phyloP scores from a whole-genome alignment of 2,797 vertebrate species.

The Micromesistius poutassou region DNA sequence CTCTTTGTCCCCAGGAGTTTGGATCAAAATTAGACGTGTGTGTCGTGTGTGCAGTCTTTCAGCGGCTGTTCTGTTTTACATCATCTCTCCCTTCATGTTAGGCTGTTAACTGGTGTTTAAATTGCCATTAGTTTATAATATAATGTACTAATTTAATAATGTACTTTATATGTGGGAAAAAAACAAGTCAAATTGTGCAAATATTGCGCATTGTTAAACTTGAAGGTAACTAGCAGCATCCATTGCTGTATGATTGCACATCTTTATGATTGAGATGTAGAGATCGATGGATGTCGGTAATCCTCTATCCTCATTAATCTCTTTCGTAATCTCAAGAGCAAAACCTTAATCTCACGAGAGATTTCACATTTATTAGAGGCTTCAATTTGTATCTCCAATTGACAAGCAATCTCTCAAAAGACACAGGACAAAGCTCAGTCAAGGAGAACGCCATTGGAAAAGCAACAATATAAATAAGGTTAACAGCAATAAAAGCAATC shows the following conservation, averaged over 20 bases:
- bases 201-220: no score
- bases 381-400: background rate
- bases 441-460: background rate
- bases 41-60: no score
- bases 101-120: no score
- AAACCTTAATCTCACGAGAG: background rate
- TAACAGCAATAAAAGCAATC: no score
- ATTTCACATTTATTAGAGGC: background rate
- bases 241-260: background rate
- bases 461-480: no score
- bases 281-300: background rate
- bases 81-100: no score
- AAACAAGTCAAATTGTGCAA: background rate
- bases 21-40: no score
- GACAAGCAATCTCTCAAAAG: background rate
- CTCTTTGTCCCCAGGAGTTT: no score
- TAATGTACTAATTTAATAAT: background rate
- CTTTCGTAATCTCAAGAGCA: background rate
- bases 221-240: no score
- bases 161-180: background rate
- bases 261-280: background rate
- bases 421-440: background rate
- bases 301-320: background rate
- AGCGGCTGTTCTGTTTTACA: no score
- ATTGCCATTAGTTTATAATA: no score